phyloP scores from a whole-genome alignment of 1,140 invertebrate genomes.

The Holcopasites calliopsidis region DNA sequence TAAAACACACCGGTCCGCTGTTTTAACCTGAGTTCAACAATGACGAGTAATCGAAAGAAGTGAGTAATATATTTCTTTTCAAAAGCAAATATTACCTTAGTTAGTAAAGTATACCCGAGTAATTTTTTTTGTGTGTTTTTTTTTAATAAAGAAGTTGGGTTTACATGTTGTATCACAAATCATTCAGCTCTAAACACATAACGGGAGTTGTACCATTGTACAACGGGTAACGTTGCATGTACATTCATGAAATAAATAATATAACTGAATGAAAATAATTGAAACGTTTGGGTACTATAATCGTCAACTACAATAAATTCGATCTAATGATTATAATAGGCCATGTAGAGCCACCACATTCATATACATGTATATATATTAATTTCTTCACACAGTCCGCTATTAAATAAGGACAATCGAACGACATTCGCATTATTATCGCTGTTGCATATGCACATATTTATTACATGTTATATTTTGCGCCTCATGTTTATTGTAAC shows the following conservation, averaged over 20 bases:
- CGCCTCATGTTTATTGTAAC: conserved; percentile 45
- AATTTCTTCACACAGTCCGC: conserved; percentile 18
- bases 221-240: conserved; percentile 29
- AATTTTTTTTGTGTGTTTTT: conserved; percentile 33
- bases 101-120: conserved; percentile 21
- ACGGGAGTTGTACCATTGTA: conserved; percentile 27
- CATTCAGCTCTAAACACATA: conserved; percentile 43
- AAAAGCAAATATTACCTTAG: background rate
- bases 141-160: conserved; percentile 66
- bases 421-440: conserved; percentile 24
- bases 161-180: conserved; percentile 54
- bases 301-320: conserved; percentile 37
- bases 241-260: conserved; percentile 50
- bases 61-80: background rate
- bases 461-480: conserved; percentile 34
- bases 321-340: conserved; percentile 55
- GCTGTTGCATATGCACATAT: conserved; percentile 8
- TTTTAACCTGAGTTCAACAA: background rate
- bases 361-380: conserved; percentile 36
- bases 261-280: conserved; percentile 43
- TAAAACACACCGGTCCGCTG: background rate
- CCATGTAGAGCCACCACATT: conserved; percentile 53
- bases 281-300: conserved; percentile 42
- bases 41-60: background rate
- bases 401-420: conserved; percentile 38